Conservation (phyloP, 2,888 invertebrate species). For the Gerosis bhagava region DNA sequence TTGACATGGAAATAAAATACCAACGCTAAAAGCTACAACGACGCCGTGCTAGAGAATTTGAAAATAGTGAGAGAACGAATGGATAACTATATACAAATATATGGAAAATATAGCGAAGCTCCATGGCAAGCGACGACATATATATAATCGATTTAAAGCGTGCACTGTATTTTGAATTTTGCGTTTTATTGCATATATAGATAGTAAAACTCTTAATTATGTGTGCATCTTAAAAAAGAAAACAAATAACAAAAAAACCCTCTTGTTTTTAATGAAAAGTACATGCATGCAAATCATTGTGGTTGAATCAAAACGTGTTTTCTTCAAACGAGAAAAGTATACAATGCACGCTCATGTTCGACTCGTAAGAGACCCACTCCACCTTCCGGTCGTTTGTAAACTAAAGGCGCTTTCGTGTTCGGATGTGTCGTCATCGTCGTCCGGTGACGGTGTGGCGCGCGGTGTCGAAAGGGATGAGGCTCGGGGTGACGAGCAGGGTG, state of each 20-base stretch:
- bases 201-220: no score
- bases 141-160: constrained; percentile 30
- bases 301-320: no score
- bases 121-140: constrained; percentile 62
- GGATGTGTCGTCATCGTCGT: constrained; percentile 62
- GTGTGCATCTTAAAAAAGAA: no score
- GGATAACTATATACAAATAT: no score
- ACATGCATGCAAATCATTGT: no score
- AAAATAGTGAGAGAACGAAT: constrained; percentile 35
- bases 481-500: constrained; percentile 28
- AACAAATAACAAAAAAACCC: no score
- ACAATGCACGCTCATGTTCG: constrained; percentile 30
- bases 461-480: no score
- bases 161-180: constrained; percentile 27
- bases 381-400: constrained; percentile 74
- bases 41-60: constrained; percentile 39
- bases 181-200: no score
- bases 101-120: constrained; percentile 52
- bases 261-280: no score
- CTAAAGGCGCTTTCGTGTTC: constrained; percentile 80
- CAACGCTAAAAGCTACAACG: constrained; percentile 45
- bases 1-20: no score
- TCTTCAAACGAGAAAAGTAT: no score
- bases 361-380: constrained; percentile 40
- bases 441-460: constrained; percentile 41